phyloP scores from a whole-genome alignment of 2,888 invertebrate species.

The Drosophila rellima region DNA sequence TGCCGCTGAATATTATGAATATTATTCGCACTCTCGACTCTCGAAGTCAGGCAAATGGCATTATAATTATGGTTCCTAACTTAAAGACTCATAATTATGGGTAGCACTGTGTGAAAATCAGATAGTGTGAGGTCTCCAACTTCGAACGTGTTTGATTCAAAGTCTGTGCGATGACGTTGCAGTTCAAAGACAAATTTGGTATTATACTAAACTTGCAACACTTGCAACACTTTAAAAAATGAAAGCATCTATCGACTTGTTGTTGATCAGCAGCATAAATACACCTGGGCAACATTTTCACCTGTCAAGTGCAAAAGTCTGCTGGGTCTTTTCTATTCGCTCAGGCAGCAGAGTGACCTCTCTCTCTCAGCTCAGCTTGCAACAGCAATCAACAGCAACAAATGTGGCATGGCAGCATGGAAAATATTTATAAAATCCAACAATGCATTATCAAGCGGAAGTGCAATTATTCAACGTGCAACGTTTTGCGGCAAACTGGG shows the following conservation, averaged over 20 bases:
- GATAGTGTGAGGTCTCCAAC: neutral
- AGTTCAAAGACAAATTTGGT: neutral
- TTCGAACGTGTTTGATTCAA: conserved; percentile 1
- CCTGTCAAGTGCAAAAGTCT: conserved; percentile 54
- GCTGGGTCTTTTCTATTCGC: conserved; percentile 16
- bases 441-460: conserved; percentile 81
- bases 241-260: conserved; percentile 8
- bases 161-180: conserved; percentile 17
- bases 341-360: conserved; percentile 39
- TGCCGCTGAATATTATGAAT: neutral
- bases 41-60: conserved; percentile 47
- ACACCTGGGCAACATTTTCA: conserved; percentile 59
- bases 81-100: conserved; percentile 51
- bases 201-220: conserved; percentile 2
- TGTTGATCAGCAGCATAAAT: conserved; percentile 31
- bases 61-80: conserved; percentile 60
- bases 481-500: conserved; percentile 74
- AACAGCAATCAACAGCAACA: conserved; percentile 22
- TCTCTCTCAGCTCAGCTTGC: conserved; percentile 26
- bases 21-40: conserved; percentile 26
- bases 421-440: conserved; percentile 81
- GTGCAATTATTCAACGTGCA: conserved; percentile 82
- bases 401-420: conserved; percentile 56
- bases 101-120: conserved; percentile 17
- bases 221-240: conserved; percentile 5